Base-by-base conservation (phyloP, 2,888 invertebrate species). In the Agrotis segetum region DNA sequence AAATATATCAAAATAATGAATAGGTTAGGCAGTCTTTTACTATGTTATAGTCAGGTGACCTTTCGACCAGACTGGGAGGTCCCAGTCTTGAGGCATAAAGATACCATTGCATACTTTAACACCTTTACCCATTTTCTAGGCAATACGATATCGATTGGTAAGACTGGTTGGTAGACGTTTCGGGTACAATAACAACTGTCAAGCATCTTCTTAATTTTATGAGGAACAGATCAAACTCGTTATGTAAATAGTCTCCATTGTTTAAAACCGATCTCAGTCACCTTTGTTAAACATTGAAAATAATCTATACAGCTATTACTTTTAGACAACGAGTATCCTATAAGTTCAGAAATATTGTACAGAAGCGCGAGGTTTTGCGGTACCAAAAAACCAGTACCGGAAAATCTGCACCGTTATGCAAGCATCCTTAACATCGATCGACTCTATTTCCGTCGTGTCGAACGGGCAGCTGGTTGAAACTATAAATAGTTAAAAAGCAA, bases 401-500 rank as follows among this genome's bases (percentile, higher is more conserved):
- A n/a, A 55, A 29, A 55, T 4, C 17, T 53, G 55, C 55, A 29
- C 17, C 29, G 4, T 17, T 56, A 34, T n/a, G 56, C 34, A 56
- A n/a, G 56, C 56, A 34, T n/a, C 56, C 13, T 56, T n/a, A 49
- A 24, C 34, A 67, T 76, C 63, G 81, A 81, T 24, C 40, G 34
- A 17, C 3, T 11, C 60, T 81, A 81, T 81, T 70, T 67, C 21
- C n/a, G 29, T 61, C 55, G 14, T 34, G 21, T 61, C 53, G 67
- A 1, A n/a, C 13, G 29, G 17, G 49, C 52, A 47, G 46, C 21
- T 79, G 44, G 56, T 66, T 59, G 34, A 1, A 49, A 53, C 50
- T 70, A 76, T 67, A 67, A 75, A 78, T 80, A 69, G 69, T 53
- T 61, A 40, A 62, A 67, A 64, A 80, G 29, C 34, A 59, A 59